These are phyloP conservation scores for Cylindroiulus punctatus DNA, from an alignment of 2,888 invertebrate genomes.

Conservation along the genomic window DNA sequence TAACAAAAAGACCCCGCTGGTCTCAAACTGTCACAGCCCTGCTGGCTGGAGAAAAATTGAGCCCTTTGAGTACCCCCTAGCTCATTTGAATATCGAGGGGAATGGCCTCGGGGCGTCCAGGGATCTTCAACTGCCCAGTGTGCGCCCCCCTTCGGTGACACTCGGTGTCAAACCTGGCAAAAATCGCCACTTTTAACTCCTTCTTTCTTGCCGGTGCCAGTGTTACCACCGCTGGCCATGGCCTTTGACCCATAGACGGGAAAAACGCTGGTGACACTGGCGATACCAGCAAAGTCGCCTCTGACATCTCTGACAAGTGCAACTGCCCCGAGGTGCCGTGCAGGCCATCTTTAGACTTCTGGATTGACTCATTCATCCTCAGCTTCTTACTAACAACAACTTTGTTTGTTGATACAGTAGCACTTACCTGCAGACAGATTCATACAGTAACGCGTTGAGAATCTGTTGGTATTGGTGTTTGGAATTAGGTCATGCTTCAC, in stretches of 20 bases:
- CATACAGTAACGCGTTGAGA: too few relatives aligned
- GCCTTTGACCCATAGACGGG: constrained; percentile 3
- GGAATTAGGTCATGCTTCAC: too few relatives aligned
- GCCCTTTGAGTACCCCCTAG: constrained; percentile 47
- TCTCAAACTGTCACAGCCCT: constrained; percentile 51
- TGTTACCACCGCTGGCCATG: neutral
- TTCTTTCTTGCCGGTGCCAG: neutral
- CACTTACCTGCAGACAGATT: too few relatives aligned
- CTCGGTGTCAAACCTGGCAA: constrained; percentile 3
- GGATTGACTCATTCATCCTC: too few relatives aligned
- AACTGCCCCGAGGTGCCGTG: neutral
- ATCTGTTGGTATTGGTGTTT: too few relatives aligned
- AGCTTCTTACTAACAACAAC: too few relatives aligned
- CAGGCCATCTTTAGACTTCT: too few relatives aligned
- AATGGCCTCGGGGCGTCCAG: constrained; percentile 43
- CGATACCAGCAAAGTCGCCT: neutral
- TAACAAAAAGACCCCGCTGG: constrained; percentile 46
- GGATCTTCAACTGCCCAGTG: neutral
- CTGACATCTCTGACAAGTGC: neutral
- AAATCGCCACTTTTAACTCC: neutral
- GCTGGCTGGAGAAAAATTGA: constrained; percentile 44
- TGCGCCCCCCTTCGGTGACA: constrained; percentile 25
- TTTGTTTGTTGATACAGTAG: too few relatives aligned
- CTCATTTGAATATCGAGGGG: constrained; percentile 47
- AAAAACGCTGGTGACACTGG: neutral